Base-by-base conservation (phyloP, 2,888 invertebrate species). In the Drosophila nigritarsus region DNA sequence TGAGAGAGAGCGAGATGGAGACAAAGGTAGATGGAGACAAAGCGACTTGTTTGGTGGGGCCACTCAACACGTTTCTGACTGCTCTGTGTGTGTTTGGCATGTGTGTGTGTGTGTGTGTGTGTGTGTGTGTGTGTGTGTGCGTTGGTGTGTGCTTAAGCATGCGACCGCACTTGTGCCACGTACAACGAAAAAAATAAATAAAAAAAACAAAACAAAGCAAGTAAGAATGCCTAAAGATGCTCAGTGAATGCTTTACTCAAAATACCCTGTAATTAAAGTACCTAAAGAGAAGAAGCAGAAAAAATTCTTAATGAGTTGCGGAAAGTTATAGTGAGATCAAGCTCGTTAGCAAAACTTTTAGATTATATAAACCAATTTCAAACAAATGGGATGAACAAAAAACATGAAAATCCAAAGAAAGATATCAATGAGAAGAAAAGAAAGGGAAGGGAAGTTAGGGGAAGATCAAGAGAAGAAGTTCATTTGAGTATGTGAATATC, bases 131-230 rank as follows among this genome's bases (percentile, higher is more conserved):
- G 50, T 70, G 45, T 24, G 29, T 69, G 24, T 53, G 55, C 66
- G 38, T 75, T 64, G 65, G 71, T 73, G 78, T 83, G 85, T 82
- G 87, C 87, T 84, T 85, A 82, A 87, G 85, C 89, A 89, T 86
- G 84, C 83, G 87, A 87, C 90, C 89, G 88, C 85, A 89, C 85
- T 89, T 89, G 90, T 87, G 82, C 90, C 85, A 87, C 85, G 90
- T 87, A 89, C 84, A 89, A 81, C 78, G 74, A 75, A 65, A 71
- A 68, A 71, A 62, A 51, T 13, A 30, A 83, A 75, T 82, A 82
- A 77, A 76, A 75, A 69, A 71, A 66, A 73, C 56, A 80, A 73
- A 78, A 78, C 61, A 87, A 71, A 54, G 75, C 66, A 68, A 82
- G 67, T 71, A 62, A 82, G 78, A 78, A 71, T 36, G 60, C 42